Evolutionary conservation across 2,797 vertebrate species (phyloP), one percentile per base, ranked within the genome.

Genomic region (Sebastes taczanowskii): DNA sequence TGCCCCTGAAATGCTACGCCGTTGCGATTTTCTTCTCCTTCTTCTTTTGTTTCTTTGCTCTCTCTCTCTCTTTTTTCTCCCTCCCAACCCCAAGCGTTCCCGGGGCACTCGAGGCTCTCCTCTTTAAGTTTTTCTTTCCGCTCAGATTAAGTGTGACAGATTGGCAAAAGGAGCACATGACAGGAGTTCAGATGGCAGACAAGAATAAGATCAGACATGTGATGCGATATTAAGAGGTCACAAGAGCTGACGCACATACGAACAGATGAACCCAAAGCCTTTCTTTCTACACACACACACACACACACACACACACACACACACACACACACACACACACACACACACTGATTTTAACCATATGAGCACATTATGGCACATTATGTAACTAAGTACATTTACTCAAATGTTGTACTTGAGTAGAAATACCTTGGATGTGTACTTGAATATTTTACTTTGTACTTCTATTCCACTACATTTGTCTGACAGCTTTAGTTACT

Each of bases 211-310:
- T 94, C 93, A 93, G 94, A 94, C 95, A 95, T 96, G 95, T 94
- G 95, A 96, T 94, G 93, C 20, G 93, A 95, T 95, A 95, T 95
- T 94, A 94, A 94, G 92, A 94, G 95, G 94, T 95, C 95, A 96
- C 88, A 91, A 93, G 94, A 90, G 92, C 92, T 90, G 86, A 85
- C 62, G 69, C 74, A n/a, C 84, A 13, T 80, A 63, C 78, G 80
- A 11, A 6, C 32, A 81, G 42, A 80, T 20, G 55, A 75, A 83
- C 77, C 72, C 27, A 14, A 67, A 67, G 68, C 68, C 71, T 87
- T 80, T 89, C 78, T 89, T 73, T 83, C 16, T 77, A 71, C 73
- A 74, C 62, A 71, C 42, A 76, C 72, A 77, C 58, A 60, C 82
- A 2, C 34, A 35, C 34, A 1, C 34, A 2, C 34, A 1, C 32